These are phyloP conservation scores for Dichetophora obliterata DNA, from an alignment of 2,888 invertebrate species.

Conservation along the genomic window DNA sequence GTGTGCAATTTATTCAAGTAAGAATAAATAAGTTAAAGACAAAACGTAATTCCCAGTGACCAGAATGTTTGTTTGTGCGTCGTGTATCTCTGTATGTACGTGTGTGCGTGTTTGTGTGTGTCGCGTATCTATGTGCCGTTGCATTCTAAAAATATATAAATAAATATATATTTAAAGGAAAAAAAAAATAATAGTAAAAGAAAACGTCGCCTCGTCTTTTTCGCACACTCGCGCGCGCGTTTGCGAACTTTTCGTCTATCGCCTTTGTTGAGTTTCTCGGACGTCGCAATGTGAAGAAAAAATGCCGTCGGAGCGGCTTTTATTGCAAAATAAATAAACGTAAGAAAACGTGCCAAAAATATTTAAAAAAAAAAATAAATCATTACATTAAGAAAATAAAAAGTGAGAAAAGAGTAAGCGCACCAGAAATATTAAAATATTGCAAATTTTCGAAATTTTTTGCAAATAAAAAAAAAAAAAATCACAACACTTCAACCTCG, in stretches of 20 bases:
- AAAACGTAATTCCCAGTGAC: background rate
- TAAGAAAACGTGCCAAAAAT: conserved; percentile 32
- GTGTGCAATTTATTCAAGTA: background rate
- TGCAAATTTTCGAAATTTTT: background rate
- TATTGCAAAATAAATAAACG: conserved; percentile 16
- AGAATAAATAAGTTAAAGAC: background rate
- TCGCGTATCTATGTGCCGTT: conserved; percentile 4
- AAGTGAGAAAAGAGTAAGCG: conserved; percentile 15
- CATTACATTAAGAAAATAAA: conserved; percentile 27
- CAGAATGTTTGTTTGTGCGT: background rate
- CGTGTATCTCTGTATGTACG: no score
- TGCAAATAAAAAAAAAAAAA: background rate
- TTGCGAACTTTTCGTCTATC: conserved; percentile 21
- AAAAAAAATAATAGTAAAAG: background rate
- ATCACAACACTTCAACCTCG: background rate
- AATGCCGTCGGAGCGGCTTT: conserved; percentile 52
- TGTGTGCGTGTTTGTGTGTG: background rate
- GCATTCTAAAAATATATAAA: conserved; percentile 35
- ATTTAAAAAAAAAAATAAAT: conserved; percentile 34
- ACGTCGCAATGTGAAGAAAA: conserved; percentile 12
- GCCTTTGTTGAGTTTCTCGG: conserved; percentile 4
- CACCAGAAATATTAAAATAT: conserved; percentile 29
- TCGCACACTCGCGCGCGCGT: conserved; percentile 2
- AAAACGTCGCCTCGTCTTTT: background rate
- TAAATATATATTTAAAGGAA: background rate